Evolutionary conservation across 2,888 invertebrate species (phyloP).

Genomic region (Brachypalpus laphriformis): DNA sequence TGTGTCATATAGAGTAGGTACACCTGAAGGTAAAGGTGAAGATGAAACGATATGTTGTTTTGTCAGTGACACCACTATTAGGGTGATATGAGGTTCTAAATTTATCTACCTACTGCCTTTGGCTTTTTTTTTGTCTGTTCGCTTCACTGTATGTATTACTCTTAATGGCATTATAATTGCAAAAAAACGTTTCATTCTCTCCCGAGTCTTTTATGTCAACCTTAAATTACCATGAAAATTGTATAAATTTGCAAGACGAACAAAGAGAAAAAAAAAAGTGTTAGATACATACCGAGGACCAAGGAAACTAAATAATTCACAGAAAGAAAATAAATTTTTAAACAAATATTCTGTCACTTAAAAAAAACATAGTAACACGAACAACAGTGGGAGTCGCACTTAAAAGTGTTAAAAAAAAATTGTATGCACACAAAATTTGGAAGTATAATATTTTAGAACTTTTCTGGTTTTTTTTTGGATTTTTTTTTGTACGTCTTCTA

Average conservation of each 20-base stretch:
- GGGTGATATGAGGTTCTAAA: constrained; percentile 22
- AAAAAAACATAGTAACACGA: neutral
- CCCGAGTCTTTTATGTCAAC: neutral
- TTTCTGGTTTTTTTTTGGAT: constrained; percentile 12
- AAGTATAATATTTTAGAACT: constrained; percentile 49
- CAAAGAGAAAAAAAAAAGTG: neutral
- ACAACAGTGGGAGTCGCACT: constrained; percentile 25
- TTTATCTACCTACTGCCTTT: constrained; percentile 14
- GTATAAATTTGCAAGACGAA: constrained; percentile 11
- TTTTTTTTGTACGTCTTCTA: constrained; percentile 3
- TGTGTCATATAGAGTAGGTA: neutral
- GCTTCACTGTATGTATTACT: neutral
- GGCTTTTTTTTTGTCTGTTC: neutral
- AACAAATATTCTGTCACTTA: constrained; percentile 47
- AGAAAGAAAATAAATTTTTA: constrained; percentile 55
- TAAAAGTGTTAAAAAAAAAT: constrained; percentile 32
- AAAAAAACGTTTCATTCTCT: neutral
- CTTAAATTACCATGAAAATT: constrained; percentile 33
- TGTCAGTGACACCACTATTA: neutral
- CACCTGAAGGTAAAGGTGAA: constrained; percentile 66
- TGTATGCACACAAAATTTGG: constrained; percentile 21
- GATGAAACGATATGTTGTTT: constrained; percentile 39
- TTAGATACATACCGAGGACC: constrained; percentile 1
- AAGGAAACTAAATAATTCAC: constrained; percentile 39
- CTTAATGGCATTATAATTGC: constrained; percentile 4